These are phyloP conservation scores for Polylopha cassiicola DNA, from an alignment of 2,888 invertebrate species.

Conservation along the genomic window DNA sequence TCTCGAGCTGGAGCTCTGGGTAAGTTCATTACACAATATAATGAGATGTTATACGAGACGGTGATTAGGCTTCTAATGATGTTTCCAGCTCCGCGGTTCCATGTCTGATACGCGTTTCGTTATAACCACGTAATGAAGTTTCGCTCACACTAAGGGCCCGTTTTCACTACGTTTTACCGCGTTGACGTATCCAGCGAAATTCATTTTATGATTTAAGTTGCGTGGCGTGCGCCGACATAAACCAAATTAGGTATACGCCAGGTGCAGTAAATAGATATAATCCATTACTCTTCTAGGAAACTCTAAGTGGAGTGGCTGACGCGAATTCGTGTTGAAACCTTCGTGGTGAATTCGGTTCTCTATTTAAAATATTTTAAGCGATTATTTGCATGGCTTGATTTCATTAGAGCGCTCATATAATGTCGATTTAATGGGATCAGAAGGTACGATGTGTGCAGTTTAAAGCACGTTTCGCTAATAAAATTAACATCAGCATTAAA, in stretches of 20 bases:
- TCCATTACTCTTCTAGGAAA: constrained; percentile 16
- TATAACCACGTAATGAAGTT: constrained; percentile 67
- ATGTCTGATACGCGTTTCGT: constrained; percentile 54
- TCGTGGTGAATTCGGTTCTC: constrained; percentile 6
- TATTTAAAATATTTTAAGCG: constrained; percentile 5
- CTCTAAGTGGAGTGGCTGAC: constrained; percentile 8
- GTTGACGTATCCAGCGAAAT: constrained; percentile 45
- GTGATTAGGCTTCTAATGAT: constrained; percentile 48
- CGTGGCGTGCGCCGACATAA: constrained; percentile 17
- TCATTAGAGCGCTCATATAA: constrained; percentile 12
- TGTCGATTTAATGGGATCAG: constrained; percentile 1
- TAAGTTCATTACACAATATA: constrained; percentile 48
- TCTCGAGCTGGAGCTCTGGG: constrained; percentile 90
- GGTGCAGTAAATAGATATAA: constrained; percentile 19
- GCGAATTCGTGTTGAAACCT: background rate
- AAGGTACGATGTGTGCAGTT: constrained; percentile 2
- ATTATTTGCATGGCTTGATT: constrained; percentile 10
- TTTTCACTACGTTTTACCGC: constrained; percentile 55
- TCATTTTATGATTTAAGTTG: constrained; percentile 46
- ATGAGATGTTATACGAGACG: constrained; percentile 24
- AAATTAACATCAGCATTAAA: constrained; percentile 12
- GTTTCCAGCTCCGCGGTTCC: constrained; percentile 44
- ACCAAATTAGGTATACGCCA: constrained; percentile 19
- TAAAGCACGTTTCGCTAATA: constrained; percentile 8
- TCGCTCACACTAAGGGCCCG: constrained; percentile 54